Evolutionary conservation across 2,888 invertebrate genomes (phyloP), one percentile per base, ranked within the genome.

Genomic region (Byasa hedistus): DNA sequence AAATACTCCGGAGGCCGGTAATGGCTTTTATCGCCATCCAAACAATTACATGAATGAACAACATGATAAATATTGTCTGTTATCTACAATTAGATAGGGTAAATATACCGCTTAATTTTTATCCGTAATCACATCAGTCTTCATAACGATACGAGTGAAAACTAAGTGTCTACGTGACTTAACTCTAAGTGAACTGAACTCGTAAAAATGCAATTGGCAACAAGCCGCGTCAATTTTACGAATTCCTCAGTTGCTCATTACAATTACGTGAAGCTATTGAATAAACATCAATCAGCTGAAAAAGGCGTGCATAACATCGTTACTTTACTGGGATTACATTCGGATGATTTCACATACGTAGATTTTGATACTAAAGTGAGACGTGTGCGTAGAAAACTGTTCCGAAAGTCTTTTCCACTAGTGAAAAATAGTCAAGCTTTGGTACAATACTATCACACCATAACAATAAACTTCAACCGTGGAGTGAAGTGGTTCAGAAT

Each of bases 221-320:
- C 83, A 21, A 86, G 75, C 73, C 85, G 91, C 55, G 85, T 91
- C 8, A 86, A 89, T 75, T 90, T 91, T 70, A 86, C 86, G 2
- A 87, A 72, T 69, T 74, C 84, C 1, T 85, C 90, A 5, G 81
- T 88, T 48, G 81, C 88, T 4, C 87, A 91, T 67, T 87, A 85
- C 66, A 91, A 87, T 73, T 91, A 91, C 72, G 84, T 87, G 10
- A 84, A 87, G 68, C 85, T 90, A 68, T 72, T 91, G 44, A 84
- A 85, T 70, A 86, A 86, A 69, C 79, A 82, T 69, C 80, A 85
- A 44, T 80, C 84, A 1, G 77, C 82, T 2, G 80, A 79, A 65
- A 85, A 81, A 70, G 82, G 85, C 32, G 79, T 87, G n/a, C 82
- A 85, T 70, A 86, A 89, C 68, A 86, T 91, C 61, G 85, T 88